Evolutionary conservation across 2,888 invertebrate genomes (phyloP).

Genomic region (Troides aeacus): DNA sequence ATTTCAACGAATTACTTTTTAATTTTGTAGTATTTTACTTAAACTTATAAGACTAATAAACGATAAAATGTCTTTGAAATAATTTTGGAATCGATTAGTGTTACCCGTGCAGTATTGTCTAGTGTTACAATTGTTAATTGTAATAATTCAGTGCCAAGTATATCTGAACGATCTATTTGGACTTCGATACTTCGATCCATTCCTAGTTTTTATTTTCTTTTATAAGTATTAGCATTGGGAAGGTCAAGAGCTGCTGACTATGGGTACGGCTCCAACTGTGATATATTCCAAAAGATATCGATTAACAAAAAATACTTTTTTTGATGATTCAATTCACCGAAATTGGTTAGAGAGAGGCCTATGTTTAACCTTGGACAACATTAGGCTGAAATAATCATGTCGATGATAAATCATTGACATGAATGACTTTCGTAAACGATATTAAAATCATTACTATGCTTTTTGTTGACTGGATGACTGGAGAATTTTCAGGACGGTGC

Average conservation of each 20-base stretch:
- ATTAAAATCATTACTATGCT: slow-evolving; percentile 24
- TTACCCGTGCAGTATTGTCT: slow-evolving; percentile 27
- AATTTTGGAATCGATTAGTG: slow-evolving; percentile 19
- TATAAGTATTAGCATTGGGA: slow-evolving; percentile 12
- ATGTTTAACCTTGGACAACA: no score
- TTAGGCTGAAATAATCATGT: no score
- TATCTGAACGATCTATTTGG: slow-evolving; percentile 13
- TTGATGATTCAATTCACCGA: no score
- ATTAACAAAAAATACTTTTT: slow-evolving; percentile 37
- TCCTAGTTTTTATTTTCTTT: slow-evolving; percentile 22
- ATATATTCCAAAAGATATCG: slow-evolving; percentile 55
- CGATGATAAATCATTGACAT: slow-evolving; percentile 39
- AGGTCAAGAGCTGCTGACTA: slow-evolving; percentile 22
- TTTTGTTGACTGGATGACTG: slow-evolving; percentile 6
- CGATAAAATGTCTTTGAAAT: slow-evolving; percentile 19
- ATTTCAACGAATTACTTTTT: slow-evolving; percentile 3
- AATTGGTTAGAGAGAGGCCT: no score
- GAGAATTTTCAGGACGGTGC: not conserved
- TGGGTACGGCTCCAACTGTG: slow-evolving; percentile 47
- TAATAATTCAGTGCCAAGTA: slow-evolving; percentile 25
- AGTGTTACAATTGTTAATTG: slow-evolving; percentile 20
- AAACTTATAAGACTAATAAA: slow-evolving; percentile 26
- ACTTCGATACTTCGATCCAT: slow-evolving; percentile 13
- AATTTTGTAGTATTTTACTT: slow-evolving; percentile 24
- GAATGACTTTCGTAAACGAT: slow-evolving; percentile 41